These are phyloP conservation scores for Bungarus multicinctus DNA, from an alignment of 2,113 vertebrate genomes.

Conservation along the genomic window DNA sequence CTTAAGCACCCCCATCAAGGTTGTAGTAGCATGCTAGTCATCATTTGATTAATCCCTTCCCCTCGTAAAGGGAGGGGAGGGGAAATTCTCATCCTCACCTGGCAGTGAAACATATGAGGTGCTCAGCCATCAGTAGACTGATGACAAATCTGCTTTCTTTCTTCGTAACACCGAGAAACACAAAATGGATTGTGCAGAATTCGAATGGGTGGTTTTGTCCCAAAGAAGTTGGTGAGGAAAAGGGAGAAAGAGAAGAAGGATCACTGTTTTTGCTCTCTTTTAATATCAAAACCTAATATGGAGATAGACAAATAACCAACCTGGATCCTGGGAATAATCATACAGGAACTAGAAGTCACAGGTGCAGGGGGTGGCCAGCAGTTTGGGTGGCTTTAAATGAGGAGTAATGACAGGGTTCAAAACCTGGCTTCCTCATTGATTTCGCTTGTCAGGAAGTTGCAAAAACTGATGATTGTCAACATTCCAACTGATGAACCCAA, in stretches of 20 bases:
- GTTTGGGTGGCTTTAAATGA: too few relatives aligned
- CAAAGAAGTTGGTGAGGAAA: background rate
- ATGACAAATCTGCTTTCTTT: conserved; percentile 3
- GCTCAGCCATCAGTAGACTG: background rate
- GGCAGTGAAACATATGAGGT: background rate
- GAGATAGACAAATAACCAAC: too few relatives aligned
- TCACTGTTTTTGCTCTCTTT: background rate
- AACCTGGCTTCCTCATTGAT: too few relatives aligned
- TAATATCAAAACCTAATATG: background rate
- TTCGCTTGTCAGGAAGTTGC: background rate
- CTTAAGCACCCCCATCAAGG: background rate
- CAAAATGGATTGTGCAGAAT: background rate
- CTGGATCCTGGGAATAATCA: too few relatives aligned
- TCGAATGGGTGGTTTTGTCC: too few relatives aligned
- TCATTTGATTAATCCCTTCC: conserved; percentile 8
- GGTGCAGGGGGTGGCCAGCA: too few relatives aligned
- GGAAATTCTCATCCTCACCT: background rate
- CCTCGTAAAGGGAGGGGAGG: background rate
- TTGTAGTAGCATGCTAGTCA: background rate
- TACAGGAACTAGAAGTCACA: too few relatives aligned
- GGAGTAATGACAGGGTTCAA: too few relatives aligned
- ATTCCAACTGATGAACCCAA: too few relatives aligned
- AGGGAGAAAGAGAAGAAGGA: background rate
- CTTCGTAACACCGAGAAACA: background rate
- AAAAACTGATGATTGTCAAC: background rate